A percentile compares a stretch with the other conserved stretches of the same genome.
These are phyloP conservation scores for Atherinomorus stipes DNA, from an alignment of 2,113 vertebrate genomes.

Conservation along the genomic window DNA sequence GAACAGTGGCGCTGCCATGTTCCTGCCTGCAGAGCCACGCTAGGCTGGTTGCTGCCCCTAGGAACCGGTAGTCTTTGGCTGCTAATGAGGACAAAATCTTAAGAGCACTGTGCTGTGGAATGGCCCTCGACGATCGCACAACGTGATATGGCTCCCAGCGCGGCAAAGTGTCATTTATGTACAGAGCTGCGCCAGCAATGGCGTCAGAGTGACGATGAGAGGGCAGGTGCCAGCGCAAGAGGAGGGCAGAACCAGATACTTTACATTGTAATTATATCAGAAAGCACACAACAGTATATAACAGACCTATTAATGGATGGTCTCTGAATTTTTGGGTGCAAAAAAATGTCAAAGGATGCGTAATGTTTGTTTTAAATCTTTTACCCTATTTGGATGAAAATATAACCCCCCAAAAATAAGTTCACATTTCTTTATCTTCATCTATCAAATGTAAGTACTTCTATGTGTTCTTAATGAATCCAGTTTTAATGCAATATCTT, in stretches of 20 bases:
- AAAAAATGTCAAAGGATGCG: neutral
- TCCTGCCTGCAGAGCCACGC: conserved; percentile 16
- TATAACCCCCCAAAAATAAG: neutral
- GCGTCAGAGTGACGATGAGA: conserved; percentile 13
- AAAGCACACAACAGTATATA: too few relatives aligned
- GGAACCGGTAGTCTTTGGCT: conserved; percentile 63
- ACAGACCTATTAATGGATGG: too few relatives aligned
- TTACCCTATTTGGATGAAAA: neutral
- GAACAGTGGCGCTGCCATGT: conserved; percentile 40
- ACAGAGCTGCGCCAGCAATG: conserved; percentile 13
- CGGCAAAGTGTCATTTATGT: conserved; percentile 8
- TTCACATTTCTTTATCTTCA: neutral
- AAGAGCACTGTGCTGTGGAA: conserved; percentile 14
- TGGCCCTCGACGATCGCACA: conserved; percentile 19
- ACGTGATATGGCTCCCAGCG: neutral
- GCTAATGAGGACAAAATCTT: conserved; percentile 62
- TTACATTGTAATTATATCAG: neutral
- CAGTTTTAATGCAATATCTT: too few relatives aligned
- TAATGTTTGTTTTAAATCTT: neutral
- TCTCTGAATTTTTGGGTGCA: neutral
- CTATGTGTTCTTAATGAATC: too few relatives aligned
- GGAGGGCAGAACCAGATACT: neutral
- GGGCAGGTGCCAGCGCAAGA: conserved; percentile 22
- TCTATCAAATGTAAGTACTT: neutral
- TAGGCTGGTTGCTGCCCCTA: conserved; percentile 39